Conservation (phyloP, 2,113 vertebrate species). For the Phoxinus phoxinus region DNA sequence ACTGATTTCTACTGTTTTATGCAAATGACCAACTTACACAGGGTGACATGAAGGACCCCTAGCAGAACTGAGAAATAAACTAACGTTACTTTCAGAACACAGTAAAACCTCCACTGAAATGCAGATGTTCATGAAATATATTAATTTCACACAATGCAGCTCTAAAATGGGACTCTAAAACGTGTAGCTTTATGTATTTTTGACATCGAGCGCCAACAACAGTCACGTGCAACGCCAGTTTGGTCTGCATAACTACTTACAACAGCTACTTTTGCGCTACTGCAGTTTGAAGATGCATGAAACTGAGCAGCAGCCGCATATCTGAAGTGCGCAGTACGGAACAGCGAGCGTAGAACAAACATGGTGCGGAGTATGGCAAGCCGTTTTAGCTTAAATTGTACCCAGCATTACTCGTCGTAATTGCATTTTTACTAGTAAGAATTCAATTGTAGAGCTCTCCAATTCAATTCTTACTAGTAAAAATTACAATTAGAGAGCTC, state of each 20-base stretch:
- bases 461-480: too few relatives aligned
- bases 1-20: neutral
- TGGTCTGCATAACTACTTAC: conserved; percentile 46
- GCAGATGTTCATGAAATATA: neutral
- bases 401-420: too few relatives aligned
- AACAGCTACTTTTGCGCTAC: conserved; percentile 60
- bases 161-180: neutral
- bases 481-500: too few relatives aligned
- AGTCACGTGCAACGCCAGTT: neutral
- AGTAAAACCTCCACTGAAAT: neutral
- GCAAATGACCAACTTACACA: neutral
- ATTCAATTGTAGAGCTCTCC: too few relatives aligned
- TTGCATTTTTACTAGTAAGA: too few relatives aligned
- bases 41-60: too few relatives aligned
- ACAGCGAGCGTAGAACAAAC: conserved; percentile 45
- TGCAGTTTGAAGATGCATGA: conserved; percentile 48
- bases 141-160: neutral
- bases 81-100: neutral
- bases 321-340: neutral
- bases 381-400: too few relatives aligned
- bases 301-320: conserved; percentile 24
- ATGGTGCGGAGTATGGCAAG: too few relatives aligned
- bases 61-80: neutral
- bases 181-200: neutral
- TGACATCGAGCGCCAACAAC: neutral